Evolutionary conservation across 2,888 invertebrate species (phyloP), one percentile per base, ranked within the genome.

Genomic region (Brachynemurus nebulosus): DNA sequence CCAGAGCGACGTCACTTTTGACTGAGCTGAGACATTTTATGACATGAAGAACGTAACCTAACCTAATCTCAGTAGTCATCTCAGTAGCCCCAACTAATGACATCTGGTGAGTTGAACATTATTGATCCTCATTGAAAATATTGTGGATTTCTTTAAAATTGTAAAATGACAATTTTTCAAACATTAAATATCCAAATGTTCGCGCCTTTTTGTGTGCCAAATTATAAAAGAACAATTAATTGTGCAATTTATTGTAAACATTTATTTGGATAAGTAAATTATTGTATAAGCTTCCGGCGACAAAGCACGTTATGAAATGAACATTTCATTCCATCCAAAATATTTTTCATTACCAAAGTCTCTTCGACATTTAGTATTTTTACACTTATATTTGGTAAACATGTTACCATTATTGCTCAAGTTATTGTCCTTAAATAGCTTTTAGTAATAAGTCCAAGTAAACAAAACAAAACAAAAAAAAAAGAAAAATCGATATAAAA

Each of bases 321-420:
- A 30, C 11, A 30, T 12, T 12, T 12, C 30, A 30, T 30, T 30
- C 30, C 30, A 30, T 30, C 30, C 30, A 30, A 30, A 30, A 30
- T 12, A 30, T 12, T 4, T 12, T 30, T 4, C 30, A 30, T 30
- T 30, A 30, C 30, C 30, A 30, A 30, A 30, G 30, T 30, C n/a
- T 30, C 14, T 30, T n/a, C 27, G 6, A 30, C 30, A 30, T 30
- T 30, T 30, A 30, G 30, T 30, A 30, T 30, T 30, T 30, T 30
- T 30, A 14, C 6, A 12, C 14, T 12, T 30, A 12, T 30, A 12
- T 30, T 30, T 30, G 30, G 30, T 30, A 30, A 5, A 30, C n/a
- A 30, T 14, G 30, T 30, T 30, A 30, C 30, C 30, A 30, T 30
- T 30, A 30, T 30, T 30, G 30, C 30, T 30, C 30, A 30, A 30